Conservation (phyloP, 37 sponge, comb jelly and placozoan genomes). For the Ephydatia muelleri region DNA sequence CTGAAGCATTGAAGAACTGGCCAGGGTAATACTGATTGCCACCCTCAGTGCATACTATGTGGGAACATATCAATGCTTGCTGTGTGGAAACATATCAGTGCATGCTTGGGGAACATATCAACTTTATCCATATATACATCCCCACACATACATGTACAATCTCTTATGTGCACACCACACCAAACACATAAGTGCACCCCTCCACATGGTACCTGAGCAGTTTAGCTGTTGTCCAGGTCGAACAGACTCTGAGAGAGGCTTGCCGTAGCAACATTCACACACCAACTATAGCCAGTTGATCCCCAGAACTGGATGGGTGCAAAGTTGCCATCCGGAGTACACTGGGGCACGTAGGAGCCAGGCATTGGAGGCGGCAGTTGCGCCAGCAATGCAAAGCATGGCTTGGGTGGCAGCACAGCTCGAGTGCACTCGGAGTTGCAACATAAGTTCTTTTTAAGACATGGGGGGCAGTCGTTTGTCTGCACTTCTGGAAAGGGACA, state of each 20-base stretch:
- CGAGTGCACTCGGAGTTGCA: not conserved
- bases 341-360: slow-evolving; percentile 52
- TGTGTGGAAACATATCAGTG: too few species aligned
- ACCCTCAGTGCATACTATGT: slow-evolving; percentile 25
- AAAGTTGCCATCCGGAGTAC: slow-evolving; percentile 49
- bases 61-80: too few species aligned
- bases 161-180: not conserved
- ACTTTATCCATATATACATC: not conserved
- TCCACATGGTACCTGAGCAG: not conserved
- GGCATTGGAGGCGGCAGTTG: not conserved
- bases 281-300: slow-evolving; percentile 74
- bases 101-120: too few species aligned
- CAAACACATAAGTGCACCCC: too few species aligned
- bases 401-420: not conserved
- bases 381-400: not conserved
- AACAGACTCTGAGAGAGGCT: slow-evolving; percentile 11
- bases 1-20: slow-evolving; percentile 9
- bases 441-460: not conserved
- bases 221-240: not conserved
- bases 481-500: not conserved
- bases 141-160: not conserved
- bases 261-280: slow-evolving; percentile 52
- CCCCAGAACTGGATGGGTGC: slow-evolving; percentile 36
- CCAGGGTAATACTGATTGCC: slow-evolving; percentile 15
- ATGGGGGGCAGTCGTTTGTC: not conserved